These are phyloP conservation scores for Sinopyrophorus schimmeli DNA, from an alignment of 2,888 invertebrate species.

Conservation along the genomic window DNA sequence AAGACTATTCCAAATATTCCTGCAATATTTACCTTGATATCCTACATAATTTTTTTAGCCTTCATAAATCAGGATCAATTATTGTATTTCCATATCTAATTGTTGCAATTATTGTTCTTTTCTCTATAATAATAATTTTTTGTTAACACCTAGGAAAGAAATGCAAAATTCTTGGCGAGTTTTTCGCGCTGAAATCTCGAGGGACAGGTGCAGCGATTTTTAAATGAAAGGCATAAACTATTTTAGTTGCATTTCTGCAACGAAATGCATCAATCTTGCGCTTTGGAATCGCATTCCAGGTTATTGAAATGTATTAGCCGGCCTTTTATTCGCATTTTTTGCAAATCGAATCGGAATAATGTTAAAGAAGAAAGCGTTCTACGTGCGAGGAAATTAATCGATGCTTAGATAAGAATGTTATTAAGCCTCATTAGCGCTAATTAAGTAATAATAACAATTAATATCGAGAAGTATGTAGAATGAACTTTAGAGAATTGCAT, in stretches of 20 bases:
- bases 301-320: constrained; percentile 1
- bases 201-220: constrained; percentile 2
- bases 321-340: too few relatives aligned
- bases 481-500: constrained; percentile 2
- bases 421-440: constrained; percentile 7
- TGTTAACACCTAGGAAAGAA: constrained; percentile 7
- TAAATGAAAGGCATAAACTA: constrained; percentile 6
- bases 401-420: constrained; percentile 10
- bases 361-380: too few relatives aligned
- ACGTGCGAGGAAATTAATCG: too few relatives aligned
- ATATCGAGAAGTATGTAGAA: constrained; percentile 3
- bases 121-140: constrained; percentile 4
- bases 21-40: constrained; percentile 11
- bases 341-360: too few relatives aligned
- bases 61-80: constrained; percentile 14
- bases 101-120: constrained; percentile 6
- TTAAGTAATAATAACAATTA: constrained; percentile 10
- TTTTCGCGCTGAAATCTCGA: constrained; percentile 4
- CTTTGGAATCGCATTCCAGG: constrained; percentile 6
- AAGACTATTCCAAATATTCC: constrained; percentile 11
- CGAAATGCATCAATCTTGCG: constrained; percentile 2
- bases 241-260: constrained; percentile 4
- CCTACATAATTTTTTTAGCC: constrained; percentile 9
- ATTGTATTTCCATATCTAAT: constrained; percentile 15
- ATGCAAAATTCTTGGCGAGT: constrained; percentile 6